Evolutionary conservation across 2,113 vertebrate species (phyloP).

Genomic region (Mirza zaza): DNA sequence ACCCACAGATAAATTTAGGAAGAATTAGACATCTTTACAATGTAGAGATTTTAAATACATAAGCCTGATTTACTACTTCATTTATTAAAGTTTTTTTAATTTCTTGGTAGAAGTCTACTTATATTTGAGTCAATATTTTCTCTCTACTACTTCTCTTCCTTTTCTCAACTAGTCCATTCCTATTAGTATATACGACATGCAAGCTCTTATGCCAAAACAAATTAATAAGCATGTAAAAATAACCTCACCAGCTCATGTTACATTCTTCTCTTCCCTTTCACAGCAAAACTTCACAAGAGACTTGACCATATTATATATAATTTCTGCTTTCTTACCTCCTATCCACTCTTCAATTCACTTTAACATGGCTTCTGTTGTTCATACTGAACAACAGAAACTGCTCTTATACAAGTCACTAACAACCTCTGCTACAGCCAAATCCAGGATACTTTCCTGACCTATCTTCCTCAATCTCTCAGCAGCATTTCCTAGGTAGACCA

Average conservation of each 20-base stretch:
- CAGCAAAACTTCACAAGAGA: background rate
- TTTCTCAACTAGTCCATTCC: background rate
- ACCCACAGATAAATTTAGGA: background rate
- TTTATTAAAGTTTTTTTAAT: background rate
- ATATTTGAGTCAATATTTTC: background rate
- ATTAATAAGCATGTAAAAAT: background rate
- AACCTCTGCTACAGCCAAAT: background rate
- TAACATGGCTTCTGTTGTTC: background rate
- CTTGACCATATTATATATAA: background rate
- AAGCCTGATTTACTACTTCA: background rate
- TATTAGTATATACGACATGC: background rate
- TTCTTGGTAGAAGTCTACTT: background rate
- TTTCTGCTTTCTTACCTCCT: background rate
- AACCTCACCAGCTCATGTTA: background rate
- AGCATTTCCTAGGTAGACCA: background rate
- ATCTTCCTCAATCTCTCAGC: background rate
- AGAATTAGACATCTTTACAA: background rate
- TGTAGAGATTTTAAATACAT: background rate
- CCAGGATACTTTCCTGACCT: background rate
- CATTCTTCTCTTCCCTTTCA: background rate
- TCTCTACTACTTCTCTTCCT: background rate
- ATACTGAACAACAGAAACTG: background rate
- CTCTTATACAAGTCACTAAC: background rate
- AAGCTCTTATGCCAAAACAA: background rate
- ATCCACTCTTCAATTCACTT: background rate